Conservation (phyloP, 2,888 invertebrate species). For the Andricus quercusramuli region DNA sequence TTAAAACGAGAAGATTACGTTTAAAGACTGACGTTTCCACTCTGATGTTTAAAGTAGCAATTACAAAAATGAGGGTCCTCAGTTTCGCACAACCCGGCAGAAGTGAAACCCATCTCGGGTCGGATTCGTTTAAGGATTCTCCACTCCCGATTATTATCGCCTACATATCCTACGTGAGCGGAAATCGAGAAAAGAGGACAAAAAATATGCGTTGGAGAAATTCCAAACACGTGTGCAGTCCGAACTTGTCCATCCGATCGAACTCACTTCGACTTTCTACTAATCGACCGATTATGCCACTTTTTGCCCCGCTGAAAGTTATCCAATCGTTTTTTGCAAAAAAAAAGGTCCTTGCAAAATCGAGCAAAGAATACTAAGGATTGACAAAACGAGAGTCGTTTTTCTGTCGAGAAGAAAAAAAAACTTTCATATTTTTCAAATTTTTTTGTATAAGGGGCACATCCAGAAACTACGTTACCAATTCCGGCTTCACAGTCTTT, state of each 20-base stretch:
- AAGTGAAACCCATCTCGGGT: neutral
- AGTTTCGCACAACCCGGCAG: neutral
- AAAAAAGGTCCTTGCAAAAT: neutral
- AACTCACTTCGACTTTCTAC: conserved; percentile 2
- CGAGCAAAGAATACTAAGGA: neutral
- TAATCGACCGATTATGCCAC: conserved; percentile 1
- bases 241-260: neutral
- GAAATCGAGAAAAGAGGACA: neutral
- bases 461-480: no score
- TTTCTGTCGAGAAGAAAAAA: neutral
- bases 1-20: neutral
- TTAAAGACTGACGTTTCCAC: neutral
- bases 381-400: neutral
- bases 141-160: conserved; percentile 10
- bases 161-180: neutral
- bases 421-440: neutral
- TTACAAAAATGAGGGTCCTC: conserved; percentile 4
- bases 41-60: neutral
- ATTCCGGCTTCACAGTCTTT: no score
- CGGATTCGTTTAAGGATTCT: neutral
- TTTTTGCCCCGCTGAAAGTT: neutral
- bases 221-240: conserved; percentile 1
- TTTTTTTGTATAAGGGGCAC: neutral
- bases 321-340: neutral
- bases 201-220: neutral